Base-by-base conservation (phyloP, 2,113 vertebrate species). In the Accipiter virgatus region DNA sequence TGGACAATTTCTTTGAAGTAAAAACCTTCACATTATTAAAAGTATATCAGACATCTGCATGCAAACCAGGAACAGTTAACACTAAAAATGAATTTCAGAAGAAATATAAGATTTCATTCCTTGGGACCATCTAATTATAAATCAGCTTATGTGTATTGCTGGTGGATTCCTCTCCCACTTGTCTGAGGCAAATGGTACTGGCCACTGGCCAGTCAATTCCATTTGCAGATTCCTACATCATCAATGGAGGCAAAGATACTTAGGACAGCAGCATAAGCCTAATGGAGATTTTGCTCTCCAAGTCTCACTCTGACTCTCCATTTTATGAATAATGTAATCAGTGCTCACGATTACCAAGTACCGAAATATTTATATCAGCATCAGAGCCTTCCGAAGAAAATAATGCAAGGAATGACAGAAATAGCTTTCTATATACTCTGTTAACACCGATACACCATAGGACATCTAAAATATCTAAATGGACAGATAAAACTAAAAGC, bases 401-500 rank as follows among this genome's bases (percentile, higher is more conserved):
- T 16, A 86, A 72, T 17, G 36, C 1, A 1, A 68, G 36, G 48
- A 86, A 42, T n/a, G 23, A 78, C 17, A 42, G 32, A 90, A 93
- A 84, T 73, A 96, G 53, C 71, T 88, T 96, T 59, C 29, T 80
- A 47, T 63, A 86, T 42, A 85, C 8, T 47, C 48, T 83, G 40
- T 61, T 94, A 90, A 86, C 55, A 84, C 11, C 2, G 2, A 34
- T 78, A 74, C 36, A 88, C 11, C 13, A 23, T 22, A 83, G 32
- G 11, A 90, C 53, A 65, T 78, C 86, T 88, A 11, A 88, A 92
- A 81, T 67, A 90, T 40, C 42, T 92, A 90, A 91, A 79, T 77
- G 53, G 67, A 81, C 20, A 92, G 53, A 94, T 95, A 84, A 95
- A 97, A 81, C 82, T 93, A 96, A 95, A 29, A 82, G 55, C 43